Evolutionary conservation across 2,113 vertebrate genomes (phyloP), one percentile per base, ranked within the genome.

Genomic region (Grus americana): DNA sequence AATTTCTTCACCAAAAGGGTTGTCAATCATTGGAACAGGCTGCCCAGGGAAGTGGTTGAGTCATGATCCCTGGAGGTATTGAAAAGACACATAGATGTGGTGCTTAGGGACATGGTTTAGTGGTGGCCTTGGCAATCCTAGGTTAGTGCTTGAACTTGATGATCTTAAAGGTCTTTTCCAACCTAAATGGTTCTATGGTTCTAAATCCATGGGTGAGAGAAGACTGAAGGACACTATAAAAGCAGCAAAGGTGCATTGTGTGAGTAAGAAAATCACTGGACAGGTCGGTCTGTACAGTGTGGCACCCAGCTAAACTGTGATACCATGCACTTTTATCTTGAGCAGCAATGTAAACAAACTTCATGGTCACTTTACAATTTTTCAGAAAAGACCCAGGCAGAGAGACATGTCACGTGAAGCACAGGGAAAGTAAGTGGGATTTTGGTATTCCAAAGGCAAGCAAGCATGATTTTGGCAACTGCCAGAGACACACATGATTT

Each of bases 281-380:
- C 10, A 0, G 5, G 4, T 52, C 2, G 2, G 14, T 72, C 12
- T 57, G 54, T 61, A 16, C 32, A 13, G 20, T 3, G 24, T 1
- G 10, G 38, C 30, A 27, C 2, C 13, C 67, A 75, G 88, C 5
- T 74, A 46, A 15, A 14, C 6, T 16, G 17, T 0, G 15, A 16
- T 15, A 58, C 32, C 2, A 0, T 16, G 59, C 6, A 15, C 15
- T 74, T 55, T 55, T n/a, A 11, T 22, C 26, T 42, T 12, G 18
- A 61, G 32, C n/a, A 57, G 11, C 36, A 76, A 57, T 54, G 14
- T 34, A 71, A 81, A 38, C 8, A 52, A 52, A 68, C 24, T 34
- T 71, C 49, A 36, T 30, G 17, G 20, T 21, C 3, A 1, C 47
- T 32, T 63, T 27, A 24, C 24, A 27, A 6, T 59, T 87, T 84